These are phyloP conservation scores for Xenopus laevis DNA, from an alignment of 2,113 vertebrate species.

Conservation along the genomic window DNA sequence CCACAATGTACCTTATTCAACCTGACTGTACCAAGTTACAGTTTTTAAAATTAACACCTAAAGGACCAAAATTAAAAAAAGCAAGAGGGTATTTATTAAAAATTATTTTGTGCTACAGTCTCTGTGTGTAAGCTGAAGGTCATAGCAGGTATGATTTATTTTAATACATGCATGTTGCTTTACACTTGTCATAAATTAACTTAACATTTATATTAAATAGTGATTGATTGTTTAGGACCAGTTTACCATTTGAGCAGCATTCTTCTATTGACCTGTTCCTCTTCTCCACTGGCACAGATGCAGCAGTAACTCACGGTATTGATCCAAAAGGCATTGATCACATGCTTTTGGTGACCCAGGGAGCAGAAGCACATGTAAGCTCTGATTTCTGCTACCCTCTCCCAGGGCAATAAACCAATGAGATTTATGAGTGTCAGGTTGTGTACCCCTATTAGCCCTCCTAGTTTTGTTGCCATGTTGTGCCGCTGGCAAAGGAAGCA, in stretches of 20 bases:
- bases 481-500: background rate
- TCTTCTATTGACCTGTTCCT: constrained; percentile 61
- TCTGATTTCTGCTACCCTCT: constrained; percentile 39
- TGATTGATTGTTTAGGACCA: constrained; percentile 44
- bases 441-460: constrained; percentile 36
- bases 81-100: background rate
- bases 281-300: constrained; percentile 63
- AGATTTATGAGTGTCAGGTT: constrained; percentile 36
- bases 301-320: constrained; percentile 68
- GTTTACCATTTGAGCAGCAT: constrained; percentile 43
- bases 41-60: too few species aligned
- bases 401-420: constrained; percentile 40
- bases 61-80: too few species aligned
- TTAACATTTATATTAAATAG: constrained; percentile 42
- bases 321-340: constrained; percentile 69
- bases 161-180: constrained; percentile 33
- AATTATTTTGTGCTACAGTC: background rate
- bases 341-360: constrained; percentile 56
- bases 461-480: constrained; percentile 12
- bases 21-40: too few species aligned
- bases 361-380: constrained; percentile 48
- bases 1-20: too few species aligned
- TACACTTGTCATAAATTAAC: constrained; percentile 38
- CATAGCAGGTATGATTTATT: constrained; percentile 35
- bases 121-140: background rate